Evolutionary conservation across 2,113 vertebrate genomes (phyloP).

Genomic region (Origma solitaria): DNA sequence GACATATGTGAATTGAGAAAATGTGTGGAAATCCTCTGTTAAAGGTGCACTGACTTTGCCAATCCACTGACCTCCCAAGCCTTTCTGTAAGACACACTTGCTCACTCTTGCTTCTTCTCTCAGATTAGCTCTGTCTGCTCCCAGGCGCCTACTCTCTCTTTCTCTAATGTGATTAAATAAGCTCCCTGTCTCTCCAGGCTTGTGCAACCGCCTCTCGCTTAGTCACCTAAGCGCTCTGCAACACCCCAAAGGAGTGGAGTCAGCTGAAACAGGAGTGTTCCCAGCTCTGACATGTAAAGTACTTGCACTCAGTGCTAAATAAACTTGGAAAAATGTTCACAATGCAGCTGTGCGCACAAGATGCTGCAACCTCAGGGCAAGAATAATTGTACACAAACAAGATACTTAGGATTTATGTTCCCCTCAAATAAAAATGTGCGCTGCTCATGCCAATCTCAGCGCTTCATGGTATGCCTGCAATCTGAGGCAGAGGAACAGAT

Average conservation of each 20-base stretch:
- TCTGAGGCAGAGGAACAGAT: background rate
- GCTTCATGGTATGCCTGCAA: background rate
- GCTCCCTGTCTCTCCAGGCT: conserved; percentile 32
- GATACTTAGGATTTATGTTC: conserved; percentile 48
- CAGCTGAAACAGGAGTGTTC: conserved; percentile 59
- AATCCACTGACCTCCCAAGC: background rate
- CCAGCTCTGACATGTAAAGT: conserved; percentile 60
- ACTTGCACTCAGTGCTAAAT: conserved; percentile 51
- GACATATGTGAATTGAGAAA: background rate
- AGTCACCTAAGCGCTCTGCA: conserved; percentile 46
- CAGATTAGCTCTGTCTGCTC: conserved; percentile 24
- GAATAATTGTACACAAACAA: conserved; percentile 52
- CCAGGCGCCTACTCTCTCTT: conserved; percentile 27
- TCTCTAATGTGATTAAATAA: conserved; percentile 39
- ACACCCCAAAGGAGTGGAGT: conserved; percentile 50
- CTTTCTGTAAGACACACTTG: background rate
- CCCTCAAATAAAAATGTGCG: conserved; percentile 35
- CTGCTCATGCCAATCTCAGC: background rate
- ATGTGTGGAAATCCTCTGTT: background rate
- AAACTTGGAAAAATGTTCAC: conserved; percentile 61
- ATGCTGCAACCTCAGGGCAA: conserved; percentile 48
- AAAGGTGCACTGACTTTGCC: background rate
- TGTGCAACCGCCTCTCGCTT: conserved; percentile 37
- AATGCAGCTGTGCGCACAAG: conserved; percentile 7
- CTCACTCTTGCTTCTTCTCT: background rate